A percentile compares a stretch with the other conserved stretches of the same genome.
phyloP scores from a whole-genome alignment of 2,888 invertebrate genomes.

The Pheosia tremula region DNA sequence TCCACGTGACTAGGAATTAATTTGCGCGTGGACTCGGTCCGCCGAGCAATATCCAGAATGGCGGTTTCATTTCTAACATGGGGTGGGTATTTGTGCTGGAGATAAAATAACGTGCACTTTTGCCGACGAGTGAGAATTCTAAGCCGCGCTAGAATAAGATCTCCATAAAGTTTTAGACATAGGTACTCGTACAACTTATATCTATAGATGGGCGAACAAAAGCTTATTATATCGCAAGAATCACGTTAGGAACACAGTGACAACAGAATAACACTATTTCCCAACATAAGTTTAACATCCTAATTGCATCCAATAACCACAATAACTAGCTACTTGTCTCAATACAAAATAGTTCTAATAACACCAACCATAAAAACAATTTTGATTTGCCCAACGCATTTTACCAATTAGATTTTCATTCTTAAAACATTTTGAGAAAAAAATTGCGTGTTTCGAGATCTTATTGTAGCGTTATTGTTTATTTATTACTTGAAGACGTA shows the following conservation, averaged over 20 bases:
- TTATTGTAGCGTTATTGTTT: slow-evolving; percentile 64
- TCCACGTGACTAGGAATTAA: slow-evolving; percentile 16
- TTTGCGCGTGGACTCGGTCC: slow-evolving; percentile 15
- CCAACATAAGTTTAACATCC: too few species aligned
- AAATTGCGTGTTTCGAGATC: slow-evolving; percentile 50
- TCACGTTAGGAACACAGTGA: slow-evolving; percentile 18
- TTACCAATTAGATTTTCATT: not conserved
- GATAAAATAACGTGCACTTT: slow-evolving; percentile 48
- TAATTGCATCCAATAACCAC: too few species aligned
- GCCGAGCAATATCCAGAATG: slow-evolving; percentile 5
- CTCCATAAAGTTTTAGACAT: slow-evolving; percentile 42
- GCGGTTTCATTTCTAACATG: not conserved
- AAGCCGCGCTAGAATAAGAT: slow-evolving; percentile 67
- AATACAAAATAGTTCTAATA: not conserved
- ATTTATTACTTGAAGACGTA: slow-evolving; percentile 70
- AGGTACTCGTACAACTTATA: too few species aligned
- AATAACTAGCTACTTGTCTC: not conserved
- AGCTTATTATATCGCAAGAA: slow-evolving; percentile 4
- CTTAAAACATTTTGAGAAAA: not conserved
- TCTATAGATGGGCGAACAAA: too few species aligned
- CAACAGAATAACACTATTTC: not conserved
- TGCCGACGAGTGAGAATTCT: slow-evolving; percentile 32
- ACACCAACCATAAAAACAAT: not conserved
- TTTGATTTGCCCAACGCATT: not conserved
- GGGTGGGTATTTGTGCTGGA: slow-evolving; percentile 24